Evolutionary conservation across 1,140 invertebrate species (phyloP).

Genomic region (Cydia strobilella): DNA sequence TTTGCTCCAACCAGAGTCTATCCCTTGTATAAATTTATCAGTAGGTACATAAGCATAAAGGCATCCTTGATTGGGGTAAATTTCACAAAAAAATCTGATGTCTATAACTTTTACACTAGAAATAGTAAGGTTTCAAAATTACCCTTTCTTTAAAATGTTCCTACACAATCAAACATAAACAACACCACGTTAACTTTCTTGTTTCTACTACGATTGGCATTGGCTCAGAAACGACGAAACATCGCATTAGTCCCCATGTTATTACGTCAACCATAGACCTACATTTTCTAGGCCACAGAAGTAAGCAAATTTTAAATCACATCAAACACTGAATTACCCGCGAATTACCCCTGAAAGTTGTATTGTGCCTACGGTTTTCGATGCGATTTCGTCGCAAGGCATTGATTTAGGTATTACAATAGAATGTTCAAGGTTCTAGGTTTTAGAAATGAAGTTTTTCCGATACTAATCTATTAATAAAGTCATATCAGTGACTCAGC

Average conservation of each 20-base stretch:
- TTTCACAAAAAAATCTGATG: too few species aligned
- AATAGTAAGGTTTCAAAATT: too few species aligned
- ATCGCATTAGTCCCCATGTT: neutral
- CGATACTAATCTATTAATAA: neutral
- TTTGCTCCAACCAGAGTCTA: too few species aligned
- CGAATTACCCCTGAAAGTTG: neutral
- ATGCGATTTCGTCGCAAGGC: neutral
- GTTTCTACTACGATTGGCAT: neutral
- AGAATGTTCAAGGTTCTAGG: neutral
- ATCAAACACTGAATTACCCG: neutral
- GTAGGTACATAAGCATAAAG: too few species aligned
- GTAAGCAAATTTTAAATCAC: neutral
- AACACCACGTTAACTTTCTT: neutral
- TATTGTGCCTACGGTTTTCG: slow-evolving; percentile 6
- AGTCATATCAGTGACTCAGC: neutral
- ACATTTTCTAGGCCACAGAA: slow-evolving; percentile 1
- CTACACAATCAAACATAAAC: neutral
- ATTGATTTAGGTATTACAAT: neutral
- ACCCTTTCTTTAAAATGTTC: neutral
- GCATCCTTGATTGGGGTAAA: too few species aligned
- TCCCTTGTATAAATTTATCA: too few species aligned
- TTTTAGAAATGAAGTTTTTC: slow-evolving; percentile 9
- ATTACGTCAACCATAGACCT: neutral
- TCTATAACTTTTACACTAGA: too few species aligned
- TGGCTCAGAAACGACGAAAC: neutral